Evolutionary conservation across 2,797 vertebrate genomes (phyloP).

Genomic region (Tokudaia tokunoshimensis): DNA sequence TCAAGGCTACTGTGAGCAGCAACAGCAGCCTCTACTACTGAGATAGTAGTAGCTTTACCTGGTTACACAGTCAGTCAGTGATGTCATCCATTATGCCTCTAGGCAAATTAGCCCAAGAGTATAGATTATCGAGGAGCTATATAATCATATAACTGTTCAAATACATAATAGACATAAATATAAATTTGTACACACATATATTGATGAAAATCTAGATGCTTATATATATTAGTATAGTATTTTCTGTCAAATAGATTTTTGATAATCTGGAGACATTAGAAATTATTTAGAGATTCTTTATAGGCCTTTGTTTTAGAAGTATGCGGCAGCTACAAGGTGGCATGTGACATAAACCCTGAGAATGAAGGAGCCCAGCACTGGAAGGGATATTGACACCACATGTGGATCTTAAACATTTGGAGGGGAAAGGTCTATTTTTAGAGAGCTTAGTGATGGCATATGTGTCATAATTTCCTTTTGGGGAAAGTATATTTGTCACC

Average conservation of each 20-base stretch:
- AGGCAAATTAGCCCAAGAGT: not conserved
- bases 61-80: not conserved
- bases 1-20: not conserved
- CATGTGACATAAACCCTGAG: not conserved
- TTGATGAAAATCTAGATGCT: not conserved
- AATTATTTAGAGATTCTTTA: not conserved
- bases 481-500: constrained; percentile 60
- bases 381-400: not conserved
- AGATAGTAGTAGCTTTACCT: not conserved
- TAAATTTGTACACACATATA: not conserved
- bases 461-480: constrained; percentile 47
- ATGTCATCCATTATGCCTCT: not conserved
- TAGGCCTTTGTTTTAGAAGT: not conserved
- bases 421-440: constrained; percentile 49
- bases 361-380: not conserved
- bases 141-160: not conserved
- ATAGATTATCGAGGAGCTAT: not conserved
- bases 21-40: not conserved
- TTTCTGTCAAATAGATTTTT: not conserved
- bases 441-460: constrained; percentile 1
- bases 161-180: not conserved
- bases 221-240: not conserved
- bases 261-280: not conserved
- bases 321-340: not conserved
- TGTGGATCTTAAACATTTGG: not conserved